phyloP scores from a whole-genome alignment of 2,113 vertebrate species.

The Chionodraco myersi region DNA sequence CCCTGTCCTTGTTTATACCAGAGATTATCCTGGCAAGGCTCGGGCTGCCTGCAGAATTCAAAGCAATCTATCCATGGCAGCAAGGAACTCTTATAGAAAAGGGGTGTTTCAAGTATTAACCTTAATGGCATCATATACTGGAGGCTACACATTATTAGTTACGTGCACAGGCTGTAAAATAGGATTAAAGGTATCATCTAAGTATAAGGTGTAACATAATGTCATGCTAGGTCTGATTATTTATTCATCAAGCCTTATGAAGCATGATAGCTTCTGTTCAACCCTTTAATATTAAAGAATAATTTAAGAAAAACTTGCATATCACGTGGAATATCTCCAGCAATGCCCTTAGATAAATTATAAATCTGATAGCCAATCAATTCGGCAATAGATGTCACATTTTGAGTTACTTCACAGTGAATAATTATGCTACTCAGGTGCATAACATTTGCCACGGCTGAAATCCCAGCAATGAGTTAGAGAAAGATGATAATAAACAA shows the following conservation, averaged over 20 bases:
- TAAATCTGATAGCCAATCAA: conserved; percentile 7
- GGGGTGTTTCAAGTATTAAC: conserved; percentile 1
- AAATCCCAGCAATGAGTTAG: conserved; percentile 2
- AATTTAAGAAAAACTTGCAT: not conserved
- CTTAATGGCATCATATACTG: not conserved
- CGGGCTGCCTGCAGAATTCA: conserved; percentile 43
- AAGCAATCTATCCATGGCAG: conserved; percentile 44
- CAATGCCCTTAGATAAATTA: not conserved
- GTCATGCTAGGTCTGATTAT: not conserved
- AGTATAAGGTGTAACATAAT: not conserved
- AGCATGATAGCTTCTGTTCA: no score
- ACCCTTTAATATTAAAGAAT: not conserved
- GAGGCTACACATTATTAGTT: not conserved
- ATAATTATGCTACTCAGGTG: conserved; percentile 8
- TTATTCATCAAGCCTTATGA: no score
- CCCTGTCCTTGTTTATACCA: conserved; percentile 67
- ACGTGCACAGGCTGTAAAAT: not conserved
- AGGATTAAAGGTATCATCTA: not conserved
- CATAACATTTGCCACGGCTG: conserved; percentile 1
- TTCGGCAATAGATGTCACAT: conserved; percentile 17
- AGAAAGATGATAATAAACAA: not conserved
- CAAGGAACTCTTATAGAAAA: conserved; percentile 2
- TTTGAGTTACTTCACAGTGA: conserved; percentile 16
- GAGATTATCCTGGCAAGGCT: conserved; percentile 60
- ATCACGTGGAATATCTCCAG: not conserved